Base-by-base conservation (phyloP, 2,888 invertebrate species). In the Drosophila ustulata region DNA sequence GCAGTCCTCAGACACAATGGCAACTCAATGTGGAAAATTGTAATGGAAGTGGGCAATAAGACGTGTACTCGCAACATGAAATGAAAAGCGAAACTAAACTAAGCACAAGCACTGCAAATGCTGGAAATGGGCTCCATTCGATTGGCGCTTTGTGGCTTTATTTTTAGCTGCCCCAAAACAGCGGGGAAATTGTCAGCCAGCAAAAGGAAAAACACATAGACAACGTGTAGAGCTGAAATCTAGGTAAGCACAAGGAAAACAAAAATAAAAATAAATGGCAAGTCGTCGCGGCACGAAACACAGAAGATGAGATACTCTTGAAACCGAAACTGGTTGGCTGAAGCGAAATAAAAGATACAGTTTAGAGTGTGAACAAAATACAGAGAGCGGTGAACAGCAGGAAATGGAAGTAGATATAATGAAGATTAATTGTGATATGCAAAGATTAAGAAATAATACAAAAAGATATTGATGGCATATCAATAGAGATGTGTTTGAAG, bases 21-120 rank as follows among this genome's bases (percentile, higher is more conserved):
- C 71, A 63, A 67, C 63, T 58, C 58, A 49, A 55, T 55, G 59
- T 30, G 50, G 58, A 71, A 62, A 59, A 55, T 32, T 23, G 32
- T 39, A 57, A 34, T 50, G 30, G 30, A 55, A 66, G 64, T 57
- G 63, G 63, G 30, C 30, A 30, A 6, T 58, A 66, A 47, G 30
- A 39, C 28, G 28, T 32, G 45, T 18, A 13, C 39, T 39, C 11
- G 28, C 34, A 43, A 32, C 46, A 39, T 34, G 23, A 67, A 78
- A 80, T 73, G 72, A 88, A 83, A 83, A 83, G 83, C 86, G 88
- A 83, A 78, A 83, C 70, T 75, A 74, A 56, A 56, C 23, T 23
- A n/a, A 39, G 52, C 63, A 69, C 78, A 75, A 71, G 68, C 76
- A 76, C 67, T 61, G 52, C 58, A 85, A 72, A 72, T 41, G 39